Percentiles rank a stretch among this genome's conserved stretches.
Conservation (phyloP, 2,797 vertebrate genomes). For the Periparus ater region DNA sequence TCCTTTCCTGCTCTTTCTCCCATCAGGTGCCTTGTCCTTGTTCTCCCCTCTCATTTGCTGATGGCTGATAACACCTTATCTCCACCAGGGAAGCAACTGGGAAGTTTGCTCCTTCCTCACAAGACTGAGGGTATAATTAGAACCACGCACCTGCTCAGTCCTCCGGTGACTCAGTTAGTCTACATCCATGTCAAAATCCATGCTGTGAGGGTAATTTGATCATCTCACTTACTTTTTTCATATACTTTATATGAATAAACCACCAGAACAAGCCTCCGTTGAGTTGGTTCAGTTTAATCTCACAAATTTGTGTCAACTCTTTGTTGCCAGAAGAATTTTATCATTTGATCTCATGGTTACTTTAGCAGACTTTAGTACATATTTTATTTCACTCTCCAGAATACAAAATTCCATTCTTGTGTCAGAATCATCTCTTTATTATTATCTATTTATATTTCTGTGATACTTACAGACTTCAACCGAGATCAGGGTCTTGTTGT, state of each 20-base stretch:
- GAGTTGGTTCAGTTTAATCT: slow-evolving; percentile 28
- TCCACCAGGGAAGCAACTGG: slow-evolving; percentile 59
- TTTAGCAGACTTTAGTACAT: slow-evolving; percentile 20
- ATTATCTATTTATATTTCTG: slow-evolving; percentile 48
- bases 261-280: slow-evolving; percentile 14
- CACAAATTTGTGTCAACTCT: slow-evolving; percentile 39
- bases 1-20: slow-evolving; percentile 38
- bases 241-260: slow-evolving; percentile 20
- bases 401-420: slow-evolving; percentile 43
- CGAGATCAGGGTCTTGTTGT: slow-evolving; percentile 4
- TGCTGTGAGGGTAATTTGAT: slow-evolving; percentile 64
- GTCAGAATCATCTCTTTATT: slow-evolving; percentile 55
- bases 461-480: slow-evolving; percentile 11
- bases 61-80: slow-evolving; percentile 65
- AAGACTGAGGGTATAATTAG: slow-evolving; percentile 66
- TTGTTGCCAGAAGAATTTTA: slow-evolving; percentile 29
- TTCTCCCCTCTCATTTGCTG: slow-evolving; percentile 61
- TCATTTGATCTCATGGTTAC: slow-evolving; percentile 24
- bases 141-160: slow-evolving; percentile 65
- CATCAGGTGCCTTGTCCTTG: slow-evolving; percentile 66
- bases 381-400: slow-evolving; percentile 34
- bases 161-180: slow-evolving; percentile 56
- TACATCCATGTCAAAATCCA: slow-evolving; percentile 66
- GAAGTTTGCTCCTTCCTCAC: slow-evolving; percentile 58
- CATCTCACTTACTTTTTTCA: slow-evolving; percentile 37